Conservation (phyloP, 2,797 vertebrate species). For the Phrynocephalus vlangalii region DNA sequence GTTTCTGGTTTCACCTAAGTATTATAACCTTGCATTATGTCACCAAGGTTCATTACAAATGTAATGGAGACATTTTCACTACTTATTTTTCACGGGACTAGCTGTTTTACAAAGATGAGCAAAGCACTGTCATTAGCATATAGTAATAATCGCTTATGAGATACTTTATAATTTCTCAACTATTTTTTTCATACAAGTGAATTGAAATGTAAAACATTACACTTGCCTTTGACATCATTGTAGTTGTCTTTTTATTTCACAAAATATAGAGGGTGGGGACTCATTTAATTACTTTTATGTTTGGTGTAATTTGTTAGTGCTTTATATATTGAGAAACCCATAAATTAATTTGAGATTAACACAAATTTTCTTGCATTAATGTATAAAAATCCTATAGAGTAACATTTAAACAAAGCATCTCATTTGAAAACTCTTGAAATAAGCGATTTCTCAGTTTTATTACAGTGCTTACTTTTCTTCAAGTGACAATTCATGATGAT, state of each 20-base stretch:
- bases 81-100: slow-evolving; percentile 28
- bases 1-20: neutral
- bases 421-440: neutral
- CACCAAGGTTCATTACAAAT: slow-evolving; percentile 34
- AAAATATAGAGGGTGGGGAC: slow-evolving; percentile 49
- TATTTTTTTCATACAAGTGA: slow-evolving; percentile 27
- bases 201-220: slow-evolving; percentile 34
- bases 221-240: slow-evolving; percentile 42
- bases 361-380: neutral
- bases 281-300: slow-evolving; percentile 44
- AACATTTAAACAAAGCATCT: slow-evolving; percentile 15
- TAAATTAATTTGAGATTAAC: slow-evolving; percentile 28
- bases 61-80: slow-evolving; percentile 23
- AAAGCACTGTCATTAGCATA: neutral
- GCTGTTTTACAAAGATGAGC: slow-evolving; percentile 20
- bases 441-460: slow-evolving; percentile 31
- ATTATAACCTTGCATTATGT: neutral
- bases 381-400: slow-evolving; percentile 14
- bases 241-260: slow-evolving; percentile 37
- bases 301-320: neutral
- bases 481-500: neutral
- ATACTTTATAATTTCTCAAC: slow-evolving; percentile 37
- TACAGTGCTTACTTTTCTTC: neutral
- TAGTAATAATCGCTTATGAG: slow-evolving; percentile 24
- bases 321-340: slow-evolving; percentile 27